Percentiles rank a stretch among this genome's conserved stretches.
These are phyloP conservation scores for Aphodius granarius DNA, from an alignment of 2,888 invertebrate genomes.

Conservation along the genomic window DNA sequence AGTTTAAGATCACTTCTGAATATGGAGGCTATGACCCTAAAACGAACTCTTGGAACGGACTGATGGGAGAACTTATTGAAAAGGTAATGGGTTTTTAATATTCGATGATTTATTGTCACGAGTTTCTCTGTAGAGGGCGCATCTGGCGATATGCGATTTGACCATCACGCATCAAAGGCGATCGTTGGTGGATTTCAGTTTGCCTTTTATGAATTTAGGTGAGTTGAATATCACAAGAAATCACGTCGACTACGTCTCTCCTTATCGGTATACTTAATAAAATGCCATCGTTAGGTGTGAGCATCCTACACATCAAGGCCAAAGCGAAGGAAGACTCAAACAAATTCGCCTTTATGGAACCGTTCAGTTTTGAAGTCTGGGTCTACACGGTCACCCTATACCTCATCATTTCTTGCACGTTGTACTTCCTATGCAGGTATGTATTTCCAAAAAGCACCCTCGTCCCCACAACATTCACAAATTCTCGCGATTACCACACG, in stretches of 20 bases:
- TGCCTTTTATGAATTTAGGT: constrained; percentile 96
- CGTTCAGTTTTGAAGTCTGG: constrained; percentile 85
- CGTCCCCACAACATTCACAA: no score
- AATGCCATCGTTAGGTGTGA: constrained; percentile 62
- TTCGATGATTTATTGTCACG: background rate
- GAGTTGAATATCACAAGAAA: no score
- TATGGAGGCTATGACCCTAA: constrained; percentile 71
- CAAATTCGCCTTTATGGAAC: constrained; percentile 87
- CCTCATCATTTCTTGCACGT: constrained; percentile 75
- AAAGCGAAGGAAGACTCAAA: constrained; percentile 74
- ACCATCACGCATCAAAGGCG: constrained; percentile 92
- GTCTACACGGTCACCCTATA: constrained; percentile 86
- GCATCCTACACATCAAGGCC: constrained; percentile 82
- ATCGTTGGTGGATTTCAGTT: constrained; percentile 89
- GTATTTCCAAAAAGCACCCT: background rate
- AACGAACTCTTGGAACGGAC: constrained; percentile 76
- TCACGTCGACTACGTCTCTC: background rate
- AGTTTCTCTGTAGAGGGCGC: constrained; percentile 77
- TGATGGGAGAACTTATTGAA: constrained; percentile 74
- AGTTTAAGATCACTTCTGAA: constrained; percentile 70
- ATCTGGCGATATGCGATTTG: constrained; percentile 92
- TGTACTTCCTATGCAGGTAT: constrained; percentile 72
- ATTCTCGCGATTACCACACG: no score
- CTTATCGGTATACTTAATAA: background rate
- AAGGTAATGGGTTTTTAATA: constrained; percentile 58